Conservation (phyloP, 2,113 vertebrate genomes). For the Narcine bancroftii region DNA sequence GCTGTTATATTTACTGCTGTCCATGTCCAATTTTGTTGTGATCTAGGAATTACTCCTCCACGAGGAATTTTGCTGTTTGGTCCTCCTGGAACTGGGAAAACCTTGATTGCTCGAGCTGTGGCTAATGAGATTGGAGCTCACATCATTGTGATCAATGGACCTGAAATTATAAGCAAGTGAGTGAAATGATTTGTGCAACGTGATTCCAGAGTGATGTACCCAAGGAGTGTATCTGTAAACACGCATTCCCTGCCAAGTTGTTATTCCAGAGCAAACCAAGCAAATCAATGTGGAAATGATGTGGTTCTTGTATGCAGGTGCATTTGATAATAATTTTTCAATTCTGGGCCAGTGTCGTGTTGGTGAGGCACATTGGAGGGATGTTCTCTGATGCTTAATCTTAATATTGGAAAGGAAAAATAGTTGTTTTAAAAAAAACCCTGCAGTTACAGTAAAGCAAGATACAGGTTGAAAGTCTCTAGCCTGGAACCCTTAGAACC, state of each 20-base stretch:
- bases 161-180: constrained; percentile 98
- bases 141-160: constrained; percentile 84
- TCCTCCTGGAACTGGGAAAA: constrained; percentile 91
- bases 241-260: no score
- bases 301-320: neutral
- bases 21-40: constrained; percentile 10
- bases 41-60: constrained; percentile 77
- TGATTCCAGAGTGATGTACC: neutral
- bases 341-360: neutral
- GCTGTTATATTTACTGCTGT: neutral
- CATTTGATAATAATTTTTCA: neutral
- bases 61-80: constrained; percentile 83
- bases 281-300: neutral
- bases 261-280: neutral
- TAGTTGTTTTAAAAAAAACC: no score
- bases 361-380: neutral
- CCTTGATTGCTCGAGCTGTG: constrained; percentile 86
- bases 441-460: neutral
- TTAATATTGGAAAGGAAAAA: neutral
- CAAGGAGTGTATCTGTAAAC: neutral
- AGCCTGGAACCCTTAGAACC: no score
- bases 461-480: no score
- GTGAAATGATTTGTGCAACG: neutral
- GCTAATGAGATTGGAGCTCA: constrained; percentile 81
- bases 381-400: neutral